These are phyloP conservation scores for Aratinga solstitialis DNA, from an alignment of 2,797 vertebrate species.

Conservation along the genomic window DNA sequence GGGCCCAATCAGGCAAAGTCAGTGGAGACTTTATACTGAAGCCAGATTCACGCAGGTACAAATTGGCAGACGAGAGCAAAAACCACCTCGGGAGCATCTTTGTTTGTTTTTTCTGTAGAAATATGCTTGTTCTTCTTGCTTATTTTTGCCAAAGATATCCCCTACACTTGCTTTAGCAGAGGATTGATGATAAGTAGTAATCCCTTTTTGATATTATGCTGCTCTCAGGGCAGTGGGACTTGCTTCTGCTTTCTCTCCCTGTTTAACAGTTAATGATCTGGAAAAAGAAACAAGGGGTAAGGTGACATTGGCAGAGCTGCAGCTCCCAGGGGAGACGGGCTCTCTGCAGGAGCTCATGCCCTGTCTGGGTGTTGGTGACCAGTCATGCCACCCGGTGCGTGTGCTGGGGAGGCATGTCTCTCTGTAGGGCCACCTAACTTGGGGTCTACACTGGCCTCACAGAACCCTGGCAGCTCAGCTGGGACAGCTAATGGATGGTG, in stretches of 20 bases:
- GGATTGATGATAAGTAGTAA: not conserved
- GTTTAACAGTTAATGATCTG: constrained; percentile 66
- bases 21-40: not conserved
- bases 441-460: not conserved
- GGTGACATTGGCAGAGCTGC: constrained; percentile 23
- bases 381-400: fast-evolving
- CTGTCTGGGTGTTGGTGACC: fast-evolving
- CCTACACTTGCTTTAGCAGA: not conserved
- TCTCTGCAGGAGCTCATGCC: not conserved
- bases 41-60: not conserved
- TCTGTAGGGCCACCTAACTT: not conserved
- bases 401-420: fast-evolving
- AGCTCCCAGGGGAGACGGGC: fast-evolving
- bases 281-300: constrained; percentile 39
- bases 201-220: not conserved
- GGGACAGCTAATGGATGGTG: not conserved
- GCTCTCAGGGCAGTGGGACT: not conserved
- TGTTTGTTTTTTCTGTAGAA: not conserved
- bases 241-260: constrained; percentile 19
- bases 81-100: not conserved
- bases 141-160: not conserved
- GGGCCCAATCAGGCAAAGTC: not conserved
- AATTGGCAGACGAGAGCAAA: not conserved
- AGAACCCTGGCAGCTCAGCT: not conserved
- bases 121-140: not conserved